Base-by-base conservation (phyloP, 2,113 vertebrate genomes). In the Malaclemys terrapin region DNA sequence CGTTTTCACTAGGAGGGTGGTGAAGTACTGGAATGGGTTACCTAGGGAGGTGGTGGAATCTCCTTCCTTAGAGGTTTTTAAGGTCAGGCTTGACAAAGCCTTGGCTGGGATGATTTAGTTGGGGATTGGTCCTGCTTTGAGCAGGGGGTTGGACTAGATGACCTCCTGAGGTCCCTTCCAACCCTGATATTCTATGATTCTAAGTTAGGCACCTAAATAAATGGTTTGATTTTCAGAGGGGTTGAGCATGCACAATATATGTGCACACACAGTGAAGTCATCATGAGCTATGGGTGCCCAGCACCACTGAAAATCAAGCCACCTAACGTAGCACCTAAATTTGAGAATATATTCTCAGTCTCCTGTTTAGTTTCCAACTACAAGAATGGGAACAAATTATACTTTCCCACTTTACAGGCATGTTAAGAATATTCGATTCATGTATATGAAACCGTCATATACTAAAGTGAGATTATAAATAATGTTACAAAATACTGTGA, bases 391-490 rank as follows among this genome's bases (percentile, higher is more conserved):
- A 78, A 78, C 27, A 45, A 45, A 24, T 14, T 25, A 16, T 2
- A 87, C 27, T 27, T 79, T 42, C 19, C 14, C 53, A 24, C 5
- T 29, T 52, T 53, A 45, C 53, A 11, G 85, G 84, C 6, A 22
- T 22, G 93, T 31, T 49, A 29, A 90, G 94, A 84, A 1, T 1
- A 25, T 85, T 76, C 42, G 22, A 12, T 12, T 17, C 6, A 2
- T 0, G 0, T 25, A 84, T 10, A 57, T 78, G 49, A 76, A 82
- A 45, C 1, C 6, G 8, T 45, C 24, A 22, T 3, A 45, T 1
- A 6, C 31, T 19, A 52, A 80, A 25, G 42, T 78, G 42, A 47
- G 24, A 45, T 78, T 78, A 45, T 78, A 45, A 45, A 27, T 47
- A 78, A 45, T 42, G 42, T 11, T 11, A 27, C 42, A 47, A 78